phyloP scores from a whole-genome alignment of 1,140 invertebrate species.

The Euwallacea similis region DNA sequence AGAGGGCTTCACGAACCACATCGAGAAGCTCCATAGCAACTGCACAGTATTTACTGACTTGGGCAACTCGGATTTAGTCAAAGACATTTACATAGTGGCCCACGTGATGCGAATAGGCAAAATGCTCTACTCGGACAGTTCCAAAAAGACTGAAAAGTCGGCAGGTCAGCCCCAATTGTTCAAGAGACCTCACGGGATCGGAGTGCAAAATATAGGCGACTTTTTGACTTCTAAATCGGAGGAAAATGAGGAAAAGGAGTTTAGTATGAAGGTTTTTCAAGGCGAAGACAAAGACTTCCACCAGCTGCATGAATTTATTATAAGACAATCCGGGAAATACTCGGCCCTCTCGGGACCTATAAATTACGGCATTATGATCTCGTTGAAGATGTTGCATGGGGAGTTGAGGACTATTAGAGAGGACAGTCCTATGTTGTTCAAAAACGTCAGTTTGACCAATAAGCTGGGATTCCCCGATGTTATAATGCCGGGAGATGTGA shows the following conservation, averaged over 20 bases:
- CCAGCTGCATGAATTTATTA: conserved; percentile 85
- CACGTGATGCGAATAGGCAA: conserved; percentile 86
- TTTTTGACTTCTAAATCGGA: conserved; percentile 63
- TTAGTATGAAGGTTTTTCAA: conserved; percentile 69
- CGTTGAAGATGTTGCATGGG: conserved; percentile 73
- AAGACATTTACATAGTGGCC: conserved; percentile 83
- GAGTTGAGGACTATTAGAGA: conserved; percentile 72
- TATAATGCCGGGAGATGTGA: conserved; percentile 92
- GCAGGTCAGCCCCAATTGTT: conserved; percentile 61
- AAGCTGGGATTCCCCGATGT: conserved; percentile 91
- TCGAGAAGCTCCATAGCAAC: conserved; percentile 84
- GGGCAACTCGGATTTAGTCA: conserved; percentile 76
- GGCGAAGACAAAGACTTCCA: conserved; percentile 90
- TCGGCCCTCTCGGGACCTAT: conserved; percentile 74
- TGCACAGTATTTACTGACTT: conserved; percentile 86
- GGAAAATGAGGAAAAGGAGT: conserved; percentile 70
- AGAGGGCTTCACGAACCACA: conserved; percentile 86
- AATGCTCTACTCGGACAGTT: conserved; percentile 81
- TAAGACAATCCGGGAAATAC: conserved; percentile 81
- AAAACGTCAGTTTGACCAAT: conserved; percentile 80
- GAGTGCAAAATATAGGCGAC: conserved; percentile 70
- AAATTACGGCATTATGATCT: conserved; percentile 75
- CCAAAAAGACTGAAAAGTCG: conserved; percentile 64
- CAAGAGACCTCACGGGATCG: conserved; percentile 81
- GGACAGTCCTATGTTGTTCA: conserved; percentile 78